Evolutionary conservation across 1,140 invertebrate genomes (phyloP), one percentile per base, ranked within the genome.

Genomic region (Hyposmocoma kahamanoa): DNA sequence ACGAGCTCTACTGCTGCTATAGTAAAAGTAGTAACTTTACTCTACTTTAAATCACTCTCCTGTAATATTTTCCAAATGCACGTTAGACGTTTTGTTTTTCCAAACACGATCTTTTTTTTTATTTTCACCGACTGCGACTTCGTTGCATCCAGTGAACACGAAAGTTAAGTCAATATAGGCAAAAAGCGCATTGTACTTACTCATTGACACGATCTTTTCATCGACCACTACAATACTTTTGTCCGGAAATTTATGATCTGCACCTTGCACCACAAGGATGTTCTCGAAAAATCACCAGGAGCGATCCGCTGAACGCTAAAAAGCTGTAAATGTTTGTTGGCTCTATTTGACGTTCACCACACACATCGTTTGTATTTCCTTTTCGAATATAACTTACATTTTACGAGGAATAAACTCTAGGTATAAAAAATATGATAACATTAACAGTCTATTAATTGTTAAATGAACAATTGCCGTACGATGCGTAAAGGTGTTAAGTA

Each of bases 191-290:
- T 59, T 61, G 42, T 70, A 42, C 20, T 28, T 45, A 34, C 32
- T 55, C 45, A 59, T 53, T 59, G 56, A 59, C 60, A 66, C 45
- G 24, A 38, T 53, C 59, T 62, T 65, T 66, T 66, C 57, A 67
- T 56, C 61, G 47, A 59, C 41, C 55, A 58, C 59, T 56, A 67
- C 61, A 67, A 59, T 34, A 28, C 48, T 41, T 53, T 69, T 67
- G 61, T 71, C 46, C 24, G 45, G 53, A 65, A 67, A 80, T 77
- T 77, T 72, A 77, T 80, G 68, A 62, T 53, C 22, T 57, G 51
- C 59, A 61, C 62, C 44, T 61, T 56, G 43, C 49, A 18, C 51
- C 54, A 54, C 28, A 26, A 56, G 48, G 56, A 61, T 60, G 56
- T 59, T 66, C 59, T 44, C 24, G 46, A 60, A 63, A 62, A 60